Evolutionary conservation across 2,113 vertebrate genomes (phyloP).

Genomic region (Anhinga rufa): DNA sequence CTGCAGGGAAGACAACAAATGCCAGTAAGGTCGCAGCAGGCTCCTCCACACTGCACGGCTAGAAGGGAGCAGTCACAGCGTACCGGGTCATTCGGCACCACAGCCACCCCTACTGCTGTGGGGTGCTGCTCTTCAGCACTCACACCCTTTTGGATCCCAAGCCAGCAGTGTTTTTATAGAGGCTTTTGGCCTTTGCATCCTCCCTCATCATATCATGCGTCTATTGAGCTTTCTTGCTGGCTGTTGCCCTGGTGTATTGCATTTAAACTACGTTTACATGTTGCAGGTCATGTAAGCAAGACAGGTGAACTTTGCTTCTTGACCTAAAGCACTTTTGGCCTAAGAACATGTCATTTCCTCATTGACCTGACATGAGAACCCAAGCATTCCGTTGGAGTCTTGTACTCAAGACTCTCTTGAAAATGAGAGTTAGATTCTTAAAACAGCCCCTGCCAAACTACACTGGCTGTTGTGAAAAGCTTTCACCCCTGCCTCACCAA

Average conservation of each 20-base stretch:
- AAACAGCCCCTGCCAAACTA: not conserved
- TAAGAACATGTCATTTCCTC: not conserved
- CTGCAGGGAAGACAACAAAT: not conserved
- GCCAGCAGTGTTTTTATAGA: not conserved
- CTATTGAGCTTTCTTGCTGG: not conserved
- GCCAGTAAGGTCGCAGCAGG: fast-evolving
- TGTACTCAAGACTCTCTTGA: not conserved
- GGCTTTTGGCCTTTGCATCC: not conserved
- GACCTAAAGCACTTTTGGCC: not conserved
- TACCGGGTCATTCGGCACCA: fast-evolving
- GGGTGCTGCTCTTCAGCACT: not conserved
- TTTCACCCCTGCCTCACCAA: not conserved
- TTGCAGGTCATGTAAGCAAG: not conserved
- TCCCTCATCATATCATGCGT: fast-evolving
- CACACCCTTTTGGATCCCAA: not conserved
- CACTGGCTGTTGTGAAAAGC: not conserved
- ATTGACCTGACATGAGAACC: not conserved
- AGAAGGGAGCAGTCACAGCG: not conserved
- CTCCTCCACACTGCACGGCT: fast-evolving
- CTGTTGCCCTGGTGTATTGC: not conserved
- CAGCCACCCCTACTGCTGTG: fast-evolving
- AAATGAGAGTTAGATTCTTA: not conserved
- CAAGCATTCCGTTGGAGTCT: not conserved
- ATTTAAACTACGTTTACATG: not conserved
- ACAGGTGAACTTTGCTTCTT: not conserved